Evolutionary conservation across 2,113 vertebrate genomes (phyloP), one percentile per base, ranked within the genome.

Genomic region (Camelus bactrianus): DNA sequence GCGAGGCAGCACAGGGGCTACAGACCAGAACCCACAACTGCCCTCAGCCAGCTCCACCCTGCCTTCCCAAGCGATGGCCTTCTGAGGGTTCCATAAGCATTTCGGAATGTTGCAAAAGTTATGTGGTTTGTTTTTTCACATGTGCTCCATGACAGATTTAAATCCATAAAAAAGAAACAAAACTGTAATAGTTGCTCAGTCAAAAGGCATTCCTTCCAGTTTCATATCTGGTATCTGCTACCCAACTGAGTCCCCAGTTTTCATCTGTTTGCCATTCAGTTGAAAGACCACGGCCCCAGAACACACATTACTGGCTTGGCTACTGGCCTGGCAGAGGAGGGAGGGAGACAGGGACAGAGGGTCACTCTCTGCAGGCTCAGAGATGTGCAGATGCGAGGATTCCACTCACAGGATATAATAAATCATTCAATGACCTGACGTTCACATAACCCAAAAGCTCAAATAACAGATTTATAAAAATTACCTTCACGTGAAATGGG

Each of bases 151-250:
- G 32, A 50, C 28, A 64, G 52, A 62, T 19, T 15, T 50, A 80
- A 75, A 67, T 64, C 48, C 22, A 91, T 22, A 91, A 65, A 89
- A 89, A 93, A 89, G 30, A 65, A 54, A 77, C 2, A 60, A 56
- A 80, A 58, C 13, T 52, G 5, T 52, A 58, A 46, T 56, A 65
- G 46, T 3, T 52, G 30, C 26, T 65, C 32, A 30, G 64, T 56
- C 50, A 65, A 73, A 85, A 67, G 2, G 10, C 32, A 48, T 50
- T 54, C 58, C 35, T 65, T 84, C 70, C 46, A 5, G 8, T 77
- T 87, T 58, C 75, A 62, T 91, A 81, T 77, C 0, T 19, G 54
- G 7, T 46, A 26, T 69, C 62, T 35, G 69, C 87, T 30, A 42
- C 15, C 38, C n/a, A 15, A 22, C 35, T 38, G 26, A 87, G 62